Conservation (phyloP, 2,113 vertebrate genomes). For the Eonycteris spelaea region DNA sequence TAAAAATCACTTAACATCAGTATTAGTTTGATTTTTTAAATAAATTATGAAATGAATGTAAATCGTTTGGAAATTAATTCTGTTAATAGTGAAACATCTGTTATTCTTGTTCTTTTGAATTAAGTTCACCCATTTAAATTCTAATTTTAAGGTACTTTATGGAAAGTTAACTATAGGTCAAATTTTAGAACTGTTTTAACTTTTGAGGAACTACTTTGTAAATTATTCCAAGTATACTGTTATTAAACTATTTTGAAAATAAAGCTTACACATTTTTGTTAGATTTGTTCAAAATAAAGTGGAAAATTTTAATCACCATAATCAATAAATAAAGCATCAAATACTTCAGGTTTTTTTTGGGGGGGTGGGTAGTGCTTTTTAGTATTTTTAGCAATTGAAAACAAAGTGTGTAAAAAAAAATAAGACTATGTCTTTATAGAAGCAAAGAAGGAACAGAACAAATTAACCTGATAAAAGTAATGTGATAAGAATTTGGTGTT, state of each 20-base stretch:
- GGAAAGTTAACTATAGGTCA: background rate
- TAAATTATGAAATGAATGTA: background rate
- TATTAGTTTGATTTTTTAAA: background rate
- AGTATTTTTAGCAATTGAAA: background rate
- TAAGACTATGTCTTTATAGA: background rate
- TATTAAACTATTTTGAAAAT: background rate
- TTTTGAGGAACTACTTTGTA: background rate
- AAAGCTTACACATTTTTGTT: background rate
- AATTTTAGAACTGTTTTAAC: background rate
- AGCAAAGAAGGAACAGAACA: background rate
- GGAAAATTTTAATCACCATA: background rate
- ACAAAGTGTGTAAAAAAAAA: background rate
- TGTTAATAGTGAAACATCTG: background rate
- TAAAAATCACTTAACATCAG: background rate
- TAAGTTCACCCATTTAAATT: background rate
- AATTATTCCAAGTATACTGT: background rate
- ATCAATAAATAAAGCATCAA: background rate
- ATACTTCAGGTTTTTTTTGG: background rate
- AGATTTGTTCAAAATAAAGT: background rate
- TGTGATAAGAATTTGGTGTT: background rate
- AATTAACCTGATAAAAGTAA: background rate
- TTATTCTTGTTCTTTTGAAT: background rate
- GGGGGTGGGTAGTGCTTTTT: background rate
- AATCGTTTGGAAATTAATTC: background rate
- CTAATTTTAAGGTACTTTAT: background rate